phyloP scores from a whole-genome alignment of 2,888 invertebrate genomes.

The Pardosa pseudoannulata region DNA sequence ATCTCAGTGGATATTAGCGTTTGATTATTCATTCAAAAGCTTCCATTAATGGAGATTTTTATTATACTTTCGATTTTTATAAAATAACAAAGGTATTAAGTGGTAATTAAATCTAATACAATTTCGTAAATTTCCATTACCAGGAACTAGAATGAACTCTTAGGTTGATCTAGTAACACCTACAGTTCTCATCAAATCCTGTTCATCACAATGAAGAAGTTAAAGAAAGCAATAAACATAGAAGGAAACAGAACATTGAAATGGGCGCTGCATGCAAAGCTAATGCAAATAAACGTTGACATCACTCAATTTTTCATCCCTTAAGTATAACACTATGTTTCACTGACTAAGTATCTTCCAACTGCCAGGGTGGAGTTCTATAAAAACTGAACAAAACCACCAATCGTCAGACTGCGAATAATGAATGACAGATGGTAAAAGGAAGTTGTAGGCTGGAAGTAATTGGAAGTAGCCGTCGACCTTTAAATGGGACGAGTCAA shows the following conservation, averaged over 20 bases:
- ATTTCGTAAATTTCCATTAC: not conserved
- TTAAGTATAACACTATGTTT: slow-evolving; percentile 14
- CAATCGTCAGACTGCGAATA: slow-evolving; percentile 25
- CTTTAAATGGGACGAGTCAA: slow-evolving; percentile 66
- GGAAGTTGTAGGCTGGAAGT: slow-evolving; percentile 62
- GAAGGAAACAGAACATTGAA: not conserved
- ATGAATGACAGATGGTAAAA: slow-evolving; percentile 48
- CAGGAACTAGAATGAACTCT: not conserved
- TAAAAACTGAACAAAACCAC: slow-evolving; percentile 40
- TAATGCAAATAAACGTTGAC: slow-evolving; percentile 10
- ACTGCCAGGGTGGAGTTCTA: slow-evolving; percentile 28
- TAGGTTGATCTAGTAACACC: not conserved
- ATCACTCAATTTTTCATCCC: not conserved
- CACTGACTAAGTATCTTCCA: not conserved
- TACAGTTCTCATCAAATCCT: not conserved
- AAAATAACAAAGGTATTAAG: too few species aligned
- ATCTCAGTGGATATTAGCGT: too few species aligned
- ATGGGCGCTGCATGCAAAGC: not conserved
- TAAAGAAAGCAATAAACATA: not conserved
- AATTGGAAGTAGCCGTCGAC: slow-evolving; percentile 69
- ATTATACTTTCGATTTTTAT: too few species aligned
- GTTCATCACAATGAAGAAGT: not conserved
- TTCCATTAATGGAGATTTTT: too few species aligned
- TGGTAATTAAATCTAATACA: not conserved
- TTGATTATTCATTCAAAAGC: too few species aligned